A percentile compares a stretch with the other conserved stretches of the same genome.
Conservation (phyloP, 2,113 vertebrate genomes). For the Mesocricetus auratus region DNA sequence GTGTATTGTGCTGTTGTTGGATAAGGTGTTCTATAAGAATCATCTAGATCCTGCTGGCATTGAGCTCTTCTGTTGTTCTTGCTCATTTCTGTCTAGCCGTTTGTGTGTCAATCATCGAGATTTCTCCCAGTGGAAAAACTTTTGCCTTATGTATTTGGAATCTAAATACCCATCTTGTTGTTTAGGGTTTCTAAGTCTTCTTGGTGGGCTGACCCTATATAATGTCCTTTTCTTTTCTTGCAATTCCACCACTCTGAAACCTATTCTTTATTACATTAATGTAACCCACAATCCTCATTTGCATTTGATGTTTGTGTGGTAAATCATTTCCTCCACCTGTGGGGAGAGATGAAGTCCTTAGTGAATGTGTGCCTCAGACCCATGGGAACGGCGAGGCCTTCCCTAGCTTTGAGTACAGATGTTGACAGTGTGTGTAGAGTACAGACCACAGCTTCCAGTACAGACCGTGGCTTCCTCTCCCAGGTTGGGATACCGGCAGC, state of each 20-base stretch:
- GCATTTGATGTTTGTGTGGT: background rate
- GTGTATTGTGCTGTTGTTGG: background rate
- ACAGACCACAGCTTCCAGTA: background rate
- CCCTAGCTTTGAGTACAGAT: background rate
- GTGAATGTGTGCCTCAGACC: background rate
- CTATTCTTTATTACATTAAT: background rate
- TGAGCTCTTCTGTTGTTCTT: background rate
- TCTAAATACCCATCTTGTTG: background rate
- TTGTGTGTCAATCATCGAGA: background rate
- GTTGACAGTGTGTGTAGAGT: background rate
- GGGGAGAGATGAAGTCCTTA: background rate
- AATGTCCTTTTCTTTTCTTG: background rate
- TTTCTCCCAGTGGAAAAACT: background rate
- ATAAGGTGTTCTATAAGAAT: background rate
- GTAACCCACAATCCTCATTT: background rate
- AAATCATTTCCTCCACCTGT: background rate
- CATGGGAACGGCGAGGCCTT: background rate
- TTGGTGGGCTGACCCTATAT: background rate
- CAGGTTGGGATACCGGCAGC: background rate
- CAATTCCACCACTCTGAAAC: background rate
- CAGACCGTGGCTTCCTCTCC: background rate
- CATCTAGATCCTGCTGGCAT: background rate
- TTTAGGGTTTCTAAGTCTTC: background rate
- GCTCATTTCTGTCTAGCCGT: background rate
- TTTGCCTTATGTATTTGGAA: background rate